Percentiles rank a stretch among this genome's conserved stretches.
phyloP scores from a whole-genome alignment of 35 echinoderm and acorn worm genomes.

The Ptychodera flava region DNA sequence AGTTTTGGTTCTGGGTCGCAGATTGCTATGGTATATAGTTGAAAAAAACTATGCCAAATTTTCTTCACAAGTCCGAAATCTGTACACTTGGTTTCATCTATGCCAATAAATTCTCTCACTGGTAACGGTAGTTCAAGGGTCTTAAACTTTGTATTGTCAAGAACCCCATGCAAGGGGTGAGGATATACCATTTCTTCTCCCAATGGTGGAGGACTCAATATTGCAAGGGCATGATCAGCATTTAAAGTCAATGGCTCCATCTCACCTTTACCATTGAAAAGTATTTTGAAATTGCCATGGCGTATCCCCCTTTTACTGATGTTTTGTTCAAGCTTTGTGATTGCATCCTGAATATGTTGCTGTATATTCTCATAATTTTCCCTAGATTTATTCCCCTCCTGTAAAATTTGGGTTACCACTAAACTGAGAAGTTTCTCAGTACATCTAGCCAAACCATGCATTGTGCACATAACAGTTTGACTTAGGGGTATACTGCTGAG shows the following conservation, averaged over 20 bases:
- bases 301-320: conserved; percentile 27
- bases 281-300: conserved; percentile 4
- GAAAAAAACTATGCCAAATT: background rate
- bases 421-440: conserved; percentile 32
- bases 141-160: background rate
- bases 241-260: conserved; percentile 23
- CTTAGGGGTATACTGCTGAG: background rate
- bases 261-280: conserved; percentile 25
- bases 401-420: conserved; percentile 5
- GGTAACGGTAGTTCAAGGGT: background rate
- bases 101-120: background rate
- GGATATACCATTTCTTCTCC: background rate
- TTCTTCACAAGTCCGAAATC: background rate
- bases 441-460: conserved; percentile 25
- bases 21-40: background rate
- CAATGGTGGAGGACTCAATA: conserved; percentile 18
- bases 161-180: background rate
- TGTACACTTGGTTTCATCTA: background rate
- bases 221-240: conserved; percentile 24
- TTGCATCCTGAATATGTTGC: background rate
- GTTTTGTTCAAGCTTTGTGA: background rate
- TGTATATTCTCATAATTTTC: conserved; percentile 11
- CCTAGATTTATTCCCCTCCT: conserved; percentile 5
- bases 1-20: background rate
- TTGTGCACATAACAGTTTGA: background rate